Evolutionary conservation across 35 echinoderm and acorn worm species (phyloP), one percentile per base, ranked within the genome.

Genomic region (Ophiothrix spiculata): DNA sequence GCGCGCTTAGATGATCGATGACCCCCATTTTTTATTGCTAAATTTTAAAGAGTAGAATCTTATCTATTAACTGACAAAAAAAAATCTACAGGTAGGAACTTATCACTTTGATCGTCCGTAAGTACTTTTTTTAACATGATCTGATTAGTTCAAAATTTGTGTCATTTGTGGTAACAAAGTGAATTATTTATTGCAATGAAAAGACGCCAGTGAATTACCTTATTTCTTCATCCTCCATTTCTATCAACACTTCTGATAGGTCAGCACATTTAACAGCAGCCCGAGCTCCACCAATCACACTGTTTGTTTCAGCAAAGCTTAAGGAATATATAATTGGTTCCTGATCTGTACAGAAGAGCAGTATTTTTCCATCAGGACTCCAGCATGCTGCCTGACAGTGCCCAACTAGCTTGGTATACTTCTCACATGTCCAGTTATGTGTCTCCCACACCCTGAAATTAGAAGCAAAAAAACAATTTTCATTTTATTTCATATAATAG

Each of bases 401-500:
- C 4, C 96, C 92, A 0, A 82, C 82, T 16, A 99, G 79, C 63
- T 91, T 85, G 23, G 92, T 88, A 89, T 92, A 99, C 17, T 91
- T 91, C 75, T 99, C 96, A 83, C 96, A 99, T 4, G 89, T 89
- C 95, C 96, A 99, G 0, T 77, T 82, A 78, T 83, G 81, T 32
- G 95, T 98, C 39, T 98, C 95, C 95, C 95, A 94, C 35, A 98
- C 95, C 91, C 95, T 98, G 56, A 0, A 81, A 21, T 36, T 6
- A 84, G 25, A 64, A 1, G 21, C 40, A 16, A 81, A 38, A 12
- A 39, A 15, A n/a, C n/a, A n/a, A n/a, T n/a, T n/a, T n/a, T n/a
- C n/a, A n/a, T n/a, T n/a, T n/a, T n/a, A n/a, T n/a, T n/a, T n/a
- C n/a, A n/a, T n/a, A n/a, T n/a, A n/a, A n/a, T n/a, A n/a, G n/a